phyloP scores from a whole-genome alignment of 2,888 invertebrate species.

The Rotaria macrura region DNA sequence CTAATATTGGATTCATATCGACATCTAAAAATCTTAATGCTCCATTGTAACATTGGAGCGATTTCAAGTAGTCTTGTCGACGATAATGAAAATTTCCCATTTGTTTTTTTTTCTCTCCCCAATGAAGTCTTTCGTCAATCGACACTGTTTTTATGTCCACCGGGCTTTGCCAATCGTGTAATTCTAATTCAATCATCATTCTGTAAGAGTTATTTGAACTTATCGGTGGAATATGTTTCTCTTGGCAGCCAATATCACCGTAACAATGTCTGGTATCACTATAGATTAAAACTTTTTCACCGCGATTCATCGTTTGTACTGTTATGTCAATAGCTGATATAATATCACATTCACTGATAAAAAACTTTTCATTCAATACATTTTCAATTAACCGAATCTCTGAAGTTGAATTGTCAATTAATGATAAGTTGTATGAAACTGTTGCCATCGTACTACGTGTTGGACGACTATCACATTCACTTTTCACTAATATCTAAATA shows the following conservation, averaged over 20 bases:
- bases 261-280: background rate
- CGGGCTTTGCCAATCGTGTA: background rate
- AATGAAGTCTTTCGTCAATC: background rate
- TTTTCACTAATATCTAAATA: background rate
- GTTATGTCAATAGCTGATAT: background rate
- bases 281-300: background rate
- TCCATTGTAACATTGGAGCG: background rate
- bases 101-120: background rate
- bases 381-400: background rate
- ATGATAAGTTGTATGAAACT: background rate
- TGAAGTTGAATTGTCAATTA: background rate
- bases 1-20: background rate
- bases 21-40: background rate
- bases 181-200: slow-evolving; percentile 14
- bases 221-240: background rate
- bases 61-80: background rate
- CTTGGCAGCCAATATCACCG: background rate
- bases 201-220: background rate
- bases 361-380: background rate
- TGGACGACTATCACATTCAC: background rate
- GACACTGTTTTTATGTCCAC: background rate
- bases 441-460: slow-evolving; percentile 3
- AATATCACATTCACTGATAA: background rate
- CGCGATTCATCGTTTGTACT: background rate
- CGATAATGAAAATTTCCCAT: slow-evolving; percentile 14